A percentile compares a stretch with the other conserved stretches of the same genome.
Evolutionary conservation across 2,113 vertebrate genomes (phyloP).

Genomic region (Apodemus sylvaticus): DNA sequence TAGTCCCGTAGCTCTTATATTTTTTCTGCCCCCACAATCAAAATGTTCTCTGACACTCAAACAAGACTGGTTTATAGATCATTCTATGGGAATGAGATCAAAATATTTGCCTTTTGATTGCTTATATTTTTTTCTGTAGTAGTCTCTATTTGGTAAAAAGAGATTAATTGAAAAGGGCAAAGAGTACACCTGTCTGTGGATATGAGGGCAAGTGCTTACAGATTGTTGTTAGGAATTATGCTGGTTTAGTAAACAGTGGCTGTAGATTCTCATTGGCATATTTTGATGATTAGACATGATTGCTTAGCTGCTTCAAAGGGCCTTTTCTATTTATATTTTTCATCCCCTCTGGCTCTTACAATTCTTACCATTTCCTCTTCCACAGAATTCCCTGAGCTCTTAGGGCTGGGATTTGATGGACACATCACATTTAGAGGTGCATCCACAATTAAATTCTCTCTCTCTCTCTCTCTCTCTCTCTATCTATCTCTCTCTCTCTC

Average conservation of each 20-base stretch:
- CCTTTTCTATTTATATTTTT: neutral
- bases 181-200: neutral
- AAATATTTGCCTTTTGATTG: neutral
- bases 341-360: neutral
- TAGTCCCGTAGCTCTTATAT: neutral
- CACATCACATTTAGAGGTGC: neutral
- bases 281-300: neutral
- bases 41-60: neutral
- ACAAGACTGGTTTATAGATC: neutral
- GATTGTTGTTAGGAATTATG: neutral
- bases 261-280: neutral
- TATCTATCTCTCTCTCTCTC: neutral
- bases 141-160: neutral
- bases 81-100: neutral
- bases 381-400: neutral
- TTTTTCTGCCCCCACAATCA: fast-evolving
- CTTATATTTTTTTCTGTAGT: neutral
- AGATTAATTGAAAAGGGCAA: too few relatives aligned
- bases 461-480: neutral
- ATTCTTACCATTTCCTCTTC: neutral
- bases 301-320: neutral
- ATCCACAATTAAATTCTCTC: too few relatives aligned
- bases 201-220: neutral
- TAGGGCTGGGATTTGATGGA: neutral
- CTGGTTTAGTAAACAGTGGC: neutral